Conservation (phyloP, 2,113 vertebrate species). For the Anguilla japonica region DNA sequence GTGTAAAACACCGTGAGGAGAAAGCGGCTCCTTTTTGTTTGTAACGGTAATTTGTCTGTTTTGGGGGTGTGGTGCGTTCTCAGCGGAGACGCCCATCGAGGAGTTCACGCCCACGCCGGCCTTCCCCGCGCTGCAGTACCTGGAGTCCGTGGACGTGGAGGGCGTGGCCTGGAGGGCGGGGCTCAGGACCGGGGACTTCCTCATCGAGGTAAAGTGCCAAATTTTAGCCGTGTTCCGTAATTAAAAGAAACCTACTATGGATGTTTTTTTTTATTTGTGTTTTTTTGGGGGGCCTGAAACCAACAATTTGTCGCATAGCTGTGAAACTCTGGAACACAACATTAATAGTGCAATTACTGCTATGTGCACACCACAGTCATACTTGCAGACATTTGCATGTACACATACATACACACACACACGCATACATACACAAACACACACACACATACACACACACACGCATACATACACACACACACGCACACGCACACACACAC, state of each 20-base stretch:
- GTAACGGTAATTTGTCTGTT: background rate
- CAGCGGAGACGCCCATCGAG: constrained; percentile 96
- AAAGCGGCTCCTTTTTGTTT: background rate
- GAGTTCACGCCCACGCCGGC: constrained; percentile 96
- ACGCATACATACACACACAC: background rate
- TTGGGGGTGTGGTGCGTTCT: constrained; percentile 3
- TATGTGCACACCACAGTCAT: too few species aligned
- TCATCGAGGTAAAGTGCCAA: constrained; percentile 66
- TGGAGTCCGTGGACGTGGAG: constrained; percentile 95
- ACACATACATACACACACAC: too few species aligned
- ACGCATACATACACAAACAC: background rate
- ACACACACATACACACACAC: background rate
- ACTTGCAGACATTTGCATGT: too few species aligned
- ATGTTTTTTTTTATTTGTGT: too few species aligned
- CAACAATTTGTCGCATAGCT: too few species aligned
- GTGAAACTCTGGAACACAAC: too few species aligned
- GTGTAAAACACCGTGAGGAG: background rate
- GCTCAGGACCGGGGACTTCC: constrained; percentile 77
- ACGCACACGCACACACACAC: background rate
- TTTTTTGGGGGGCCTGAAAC: too few species aligned
- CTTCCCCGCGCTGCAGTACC: constrained; percentile 93
- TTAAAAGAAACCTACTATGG: background rate
- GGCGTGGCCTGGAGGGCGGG: constrained; percentile 96
- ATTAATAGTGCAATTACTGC: too few species aligned
- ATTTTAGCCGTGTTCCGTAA: background rate